Conservation (phyloP, 2,888 invertebrate genomes). For the Amblyjoppa proteus region DNA sequence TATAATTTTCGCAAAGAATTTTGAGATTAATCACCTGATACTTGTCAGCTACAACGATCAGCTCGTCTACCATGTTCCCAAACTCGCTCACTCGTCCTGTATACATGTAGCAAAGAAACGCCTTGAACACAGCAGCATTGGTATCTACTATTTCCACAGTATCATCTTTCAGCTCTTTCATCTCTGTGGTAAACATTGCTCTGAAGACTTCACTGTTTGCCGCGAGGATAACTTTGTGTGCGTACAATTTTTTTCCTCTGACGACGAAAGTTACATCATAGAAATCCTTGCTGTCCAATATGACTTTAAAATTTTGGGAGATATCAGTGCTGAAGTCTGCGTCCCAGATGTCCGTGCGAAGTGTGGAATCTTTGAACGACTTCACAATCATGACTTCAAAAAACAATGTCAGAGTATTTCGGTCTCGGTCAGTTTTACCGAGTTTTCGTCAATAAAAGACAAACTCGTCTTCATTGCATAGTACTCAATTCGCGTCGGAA, state of each 20-base stretch:
- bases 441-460: neutral
- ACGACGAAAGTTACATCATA: constrained; percentile 24
- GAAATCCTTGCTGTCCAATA: neutral
- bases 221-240: constrained; percentile 10
- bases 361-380: neutral
- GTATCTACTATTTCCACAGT: constrained; percentile 4
- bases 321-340: neutral
- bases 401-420: constrained; percentile 10
- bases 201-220: constrained; percentile 17
- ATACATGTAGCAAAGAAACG: constrained; percentile 34
- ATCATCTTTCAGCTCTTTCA: neutral
- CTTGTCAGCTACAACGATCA: constrained; percentile 28
- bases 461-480: neutral
- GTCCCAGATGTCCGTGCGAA: neutral
- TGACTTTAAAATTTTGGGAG: neutral
- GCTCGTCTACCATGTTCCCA: neutral
- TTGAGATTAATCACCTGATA: constrained; percentile 15
- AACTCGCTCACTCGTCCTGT: constrained; percentile 3
- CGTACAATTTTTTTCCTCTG: neutral
- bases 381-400: constrained; percentile 6
- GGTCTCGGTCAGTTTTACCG: neutral
- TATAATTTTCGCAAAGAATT: neutral
- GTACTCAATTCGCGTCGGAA: neutral
- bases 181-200: neutral
- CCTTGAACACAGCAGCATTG: neutral